phyloP scores from a whole-genome alignment of 2,888 invertebrate genomes.

The Alloplasta piceator region DNA sequence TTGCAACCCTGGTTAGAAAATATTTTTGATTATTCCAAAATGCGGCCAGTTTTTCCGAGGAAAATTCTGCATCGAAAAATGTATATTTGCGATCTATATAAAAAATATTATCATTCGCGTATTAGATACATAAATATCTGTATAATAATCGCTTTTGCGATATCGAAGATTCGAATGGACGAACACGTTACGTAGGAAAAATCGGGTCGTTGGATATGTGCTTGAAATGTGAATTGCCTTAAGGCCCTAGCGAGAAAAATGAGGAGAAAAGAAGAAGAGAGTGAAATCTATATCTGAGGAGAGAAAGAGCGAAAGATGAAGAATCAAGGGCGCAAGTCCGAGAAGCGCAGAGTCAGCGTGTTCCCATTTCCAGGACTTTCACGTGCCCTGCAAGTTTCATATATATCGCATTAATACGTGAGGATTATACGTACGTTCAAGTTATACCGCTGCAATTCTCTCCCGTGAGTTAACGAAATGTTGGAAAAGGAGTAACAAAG shows the following conservation, averaged over 20 bases:
- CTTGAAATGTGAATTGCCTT: conserved; percentile 72
- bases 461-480: conserved; percentile 22
- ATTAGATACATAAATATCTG: conserved; percentile 59
- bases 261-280: not conserved
- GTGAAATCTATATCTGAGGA: not conserved
- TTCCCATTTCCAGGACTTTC: conserved; percentile 70
- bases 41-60: too few species aligned
- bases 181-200: conserved; percentile 43
- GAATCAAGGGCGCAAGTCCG: not conserved
- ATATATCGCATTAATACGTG: conserved; percentile 74
- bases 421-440: conserved; percentile 64
- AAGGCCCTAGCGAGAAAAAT: conserved; percentile 50
- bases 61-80: too few species aligned
- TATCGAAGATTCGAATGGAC: conserved; percentile 50
- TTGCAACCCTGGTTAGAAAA: too few species aligned
- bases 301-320: conserved; percentile 1
- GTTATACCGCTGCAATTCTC: conserved; percentile 50
- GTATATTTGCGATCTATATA: too few species aligned
- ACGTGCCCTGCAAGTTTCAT: conserved; percentile 71
- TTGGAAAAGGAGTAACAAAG: conserved; percentile 12
- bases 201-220: conserved; percentile 65
- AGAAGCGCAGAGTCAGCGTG: conserved; percentile 67
- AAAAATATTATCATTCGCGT: not conserved
- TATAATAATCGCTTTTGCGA: conserved; percentile 66
- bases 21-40: too few species aligned